Percentiles rank a stretch among this genome's conserved stretches.
These are phyloP conservation scores for Sinocyclocheilus anshuiensis DNA, from an alignment of 2,113 vertebrate genomes.

Conservation along the genomic window DNA sequence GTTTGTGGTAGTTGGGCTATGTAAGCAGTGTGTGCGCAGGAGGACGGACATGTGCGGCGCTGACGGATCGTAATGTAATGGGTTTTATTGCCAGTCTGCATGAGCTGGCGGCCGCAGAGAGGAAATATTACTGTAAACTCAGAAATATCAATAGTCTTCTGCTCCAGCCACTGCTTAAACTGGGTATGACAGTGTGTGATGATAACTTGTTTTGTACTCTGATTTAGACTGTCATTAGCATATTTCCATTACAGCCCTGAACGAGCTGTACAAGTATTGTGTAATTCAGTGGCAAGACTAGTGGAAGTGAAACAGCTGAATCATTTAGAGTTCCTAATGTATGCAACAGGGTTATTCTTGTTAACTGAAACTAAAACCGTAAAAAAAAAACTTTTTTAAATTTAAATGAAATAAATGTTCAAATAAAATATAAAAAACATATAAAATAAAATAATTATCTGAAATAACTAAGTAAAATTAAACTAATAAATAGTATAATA, in stretches of 20 bases:
- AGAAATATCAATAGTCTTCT: conserved; percentile 86
- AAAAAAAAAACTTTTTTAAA: neutral
- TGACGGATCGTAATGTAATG: conserved; percentile 90
- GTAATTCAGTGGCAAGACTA: neutral
- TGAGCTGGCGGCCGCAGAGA: conserved; percentile 90
- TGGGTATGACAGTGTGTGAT: conserved; percentile 76
- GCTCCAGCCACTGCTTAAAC: conserved; percentile 88
- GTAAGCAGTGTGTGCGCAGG: conserved; percentile 88
- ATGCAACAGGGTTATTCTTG: neutral
- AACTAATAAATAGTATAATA: neutral
- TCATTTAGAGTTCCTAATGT: neutral
- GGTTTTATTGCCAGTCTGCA: conserved; percentile 93
- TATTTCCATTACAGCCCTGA: neutral
- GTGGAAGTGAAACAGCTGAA: neutral
- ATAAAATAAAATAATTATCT: neutral
- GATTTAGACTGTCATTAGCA: neutral
- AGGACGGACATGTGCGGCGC: conserved; percentile 79
- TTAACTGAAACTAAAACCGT: neutral
- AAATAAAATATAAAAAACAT: neutral
- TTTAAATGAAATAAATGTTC: neutral
- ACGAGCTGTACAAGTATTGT: neutral
- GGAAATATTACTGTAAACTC: conserved; percentile 89
- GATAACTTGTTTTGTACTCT: neutral
- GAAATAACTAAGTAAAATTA: neutral
- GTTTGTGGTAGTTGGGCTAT: conserved; percentile 83